These are phyloP conservation scores for Polypterus bichir DNA, from an alignment of 2,113 vertebrate species.

Conservation along the genomic window DNA sequence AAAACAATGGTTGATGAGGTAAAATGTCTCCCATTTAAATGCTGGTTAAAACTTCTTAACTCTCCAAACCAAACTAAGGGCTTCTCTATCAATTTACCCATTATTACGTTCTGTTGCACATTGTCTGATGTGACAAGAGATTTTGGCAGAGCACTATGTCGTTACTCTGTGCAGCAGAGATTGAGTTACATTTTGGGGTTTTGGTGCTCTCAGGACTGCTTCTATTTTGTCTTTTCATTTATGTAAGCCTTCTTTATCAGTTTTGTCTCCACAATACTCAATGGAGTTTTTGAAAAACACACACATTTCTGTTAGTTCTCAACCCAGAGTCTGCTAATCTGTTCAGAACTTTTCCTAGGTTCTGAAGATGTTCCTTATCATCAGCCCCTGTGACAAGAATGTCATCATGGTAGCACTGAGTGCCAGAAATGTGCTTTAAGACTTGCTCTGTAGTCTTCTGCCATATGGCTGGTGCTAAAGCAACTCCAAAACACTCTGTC, in stretches of 20 bases:
- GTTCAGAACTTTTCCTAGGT: not conserved
- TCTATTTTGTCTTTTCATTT: not conserved
- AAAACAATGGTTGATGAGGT: no score
- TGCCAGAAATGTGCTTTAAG: no score
- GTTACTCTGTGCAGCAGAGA: not conserved
- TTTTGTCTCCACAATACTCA: not conserved
- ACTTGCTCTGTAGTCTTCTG: no score
- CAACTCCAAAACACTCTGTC: no score
- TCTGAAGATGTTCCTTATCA: not conserved
- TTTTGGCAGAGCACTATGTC: not conserved
- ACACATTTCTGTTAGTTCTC: not conserved
- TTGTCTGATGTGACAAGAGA: not conserved
- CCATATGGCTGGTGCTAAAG: no score
- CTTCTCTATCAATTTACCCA: no score
- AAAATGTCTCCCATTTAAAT: no score
- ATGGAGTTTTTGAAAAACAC: not conserved
- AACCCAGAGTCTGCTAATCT: not conserved
- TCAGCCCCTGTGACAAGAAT: not conserved
- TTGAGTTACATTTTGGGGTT: not conserved
- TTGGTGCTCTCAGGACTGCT: not conserved
- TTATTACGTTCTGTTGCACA: not conserved
- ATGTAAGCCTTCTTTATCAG: not conserved
- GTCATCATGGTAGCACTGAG: not conserved
- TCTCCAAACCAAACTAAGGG: no score
- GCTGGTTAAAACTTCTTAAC: no score